Base-by-base conservation (phyloP, 2,888 invertebrate species). In the Steinernema scapterisci region DNA sequence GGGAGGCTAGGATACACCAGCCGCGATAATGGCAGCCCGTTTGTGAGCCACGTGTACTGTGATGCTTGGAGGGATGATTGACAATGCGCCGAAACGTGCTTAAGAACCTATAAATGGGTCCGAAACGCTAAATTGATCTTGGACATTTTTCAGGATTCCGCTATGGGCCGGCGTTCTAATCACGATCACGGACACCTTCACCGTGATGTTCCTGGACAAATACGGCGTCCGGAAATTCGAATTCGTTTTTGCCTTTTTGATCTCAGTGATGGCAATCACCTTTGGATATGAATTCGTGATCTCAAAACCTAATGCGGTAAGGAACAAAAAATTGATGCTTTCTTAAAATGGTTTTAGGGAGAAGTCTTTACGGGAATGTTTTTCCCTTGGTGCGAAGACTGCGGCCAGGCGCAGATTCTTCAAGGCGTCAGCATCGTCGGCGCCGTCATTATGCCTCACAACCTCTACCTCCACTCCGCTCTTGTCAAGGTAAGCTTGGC, bases 361-460 rank as follows among this genome's bases (percentile, higher is more conserved):
- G 91, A 91, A 80, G 92, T 94, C 0, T 78, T 93, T 72, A 90
- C 92, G 84, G 94, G 94, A 7, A 92, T 94, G 91, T 92, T 93
- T 85, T 88, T 92, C 52, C 94, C 94, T 0, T 93, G 93, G 91
- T 93, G 93, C 87, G 88, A 90, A 43, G 90, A 91, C 80, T 94
- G 94, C 88, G 91, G 92, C 81, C 90, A 90, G 0, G 88, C 90
- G 73, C 92, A 92, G 31, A 88, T 93, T 3, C 83, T 89, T 51
- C 88, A 89, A 78, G 89, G 88, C 16, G 88, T 90, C 1, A 88
- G 93, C 38, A 92, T 94, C 76, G 91, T 95, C 73, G 94, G 93
- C 25, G 93, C 93, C 63, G 93, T 94, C 44, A 94, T 95, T 79
- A 95, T 95, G 94, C 94, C 94, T 1, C 94, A 95, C 87, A 95